Base-by-base conservation (phyloP, 2,888 invertebrate genomes). In the Polydrusus pterygomalis region DNA sequence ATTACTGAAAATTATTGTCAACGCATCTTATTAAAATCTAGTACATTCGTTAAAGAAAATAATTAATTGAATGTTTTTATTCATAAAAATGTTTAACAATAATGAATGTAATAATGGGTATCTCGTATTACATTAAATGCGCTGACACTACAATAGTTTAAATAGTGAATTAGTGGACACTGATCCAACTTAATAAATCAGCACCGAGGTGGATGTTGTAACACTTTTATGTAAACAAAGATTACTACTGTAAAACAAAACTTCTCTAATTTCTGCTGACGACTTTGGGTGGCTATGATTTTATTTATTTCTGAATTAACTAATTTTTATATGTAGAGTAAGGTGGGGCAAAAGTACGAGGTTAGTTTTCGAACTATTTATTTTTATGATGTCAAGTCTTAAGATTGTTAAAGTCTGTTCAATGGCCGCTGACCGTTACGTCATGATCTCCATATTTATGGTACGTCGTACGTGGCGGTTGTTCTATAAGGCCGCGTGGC, bases 161-260 rank as follows among this genome's bases (percentile, higher is more conserved):
- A 64, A 64, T 69, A 78, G 77, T 76, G 78, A 78, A n/a, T n/a
- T n/a, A n/a, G n/a, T n/a, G n/a, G n/a, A 78, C 79, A 78, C 75
- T 78, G 78, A 79, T 79, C 76, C 68, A 71, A 63, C 67, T 74
- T 73, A 70, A 77, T 30, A 7, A 2, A 40, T 78, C 79, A 78
- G 78, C 79, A 79, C 49, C 77, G 74, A 75, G 49, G 68, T 15
- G 56, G 56, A 56, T 56, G 56, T 56, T 56, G 56, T 56, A 56
- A 56, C n/a, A n/a, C 30, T 13, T 56, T 56, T 56, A n/a, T 56
- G 30, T 56, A 30, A 30, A 56, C 56, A 56, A 56, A 7, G 3
- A 47, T 17, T 10, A 13, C 8, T 30, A 25, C 7, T 30, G 20
- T 20, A n/a, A n/a, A 30, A 13, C n/a, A n/a, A n/a, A n/a, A 30